A percentile compares a stretch with the other conserved stretches of the same genome.
Conservation (phyloP, 2,797 vertebrate genomes). For the Odontamblyopus rebecca region DNA sequence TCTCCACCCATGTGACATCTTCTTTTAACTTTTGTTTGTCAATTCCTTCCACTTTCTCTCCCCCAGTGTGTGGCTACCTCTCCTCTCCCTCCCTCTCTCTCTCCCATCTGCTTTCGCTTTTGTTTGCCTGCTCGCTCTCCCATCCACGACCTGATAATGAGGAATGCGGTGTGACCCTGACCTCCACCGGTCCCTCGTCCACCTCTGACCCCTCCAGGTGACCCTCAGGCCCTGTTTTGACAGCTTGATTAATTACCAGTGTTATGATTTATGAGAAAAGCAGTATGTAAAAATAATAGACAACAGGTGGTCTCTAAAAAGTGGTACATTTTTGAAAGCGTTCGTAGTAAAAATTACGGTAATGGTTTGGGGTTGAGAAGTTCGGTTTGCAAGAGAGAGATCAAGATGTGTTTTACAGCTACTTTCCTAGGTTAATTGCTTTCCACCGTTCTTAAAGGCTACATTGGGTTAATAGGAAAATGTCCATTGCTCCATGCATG, state of each 20-base stretch:
- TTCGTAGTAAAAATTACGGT: slow-evolving; percentile 56
- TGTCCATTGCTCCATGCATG: slow-evolving; percentile 65
- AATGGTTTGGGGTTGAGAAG: slow-evolving; percentile 52
- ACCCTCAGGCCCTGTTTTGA: slow-evolving; percentile 96
- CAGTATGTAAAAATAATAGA: slow-evolving; percentile 99
- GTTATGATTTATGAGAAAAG: slow-evolving; percentile 99
- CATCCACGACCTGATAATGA: slow-evolving; percentile 99
- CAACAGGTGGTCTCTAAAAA: slow-evolving; percentile 95
- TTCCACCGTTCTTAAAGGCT: slow-evolving; percentile 67
- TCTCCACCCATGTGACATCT: slow-evolving; percentile 81
- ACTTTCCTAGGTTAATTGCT: slow-evolving; percentile 70
- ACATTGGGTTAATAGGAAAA: slow-evolving; percentile 72
- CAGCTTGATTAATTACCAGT: slow-evolving; percentile 99
- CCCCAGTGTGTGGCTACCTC: slow-evolving; percentile 85
- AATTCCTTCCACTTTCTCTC: slow-evolving; percentile 74
- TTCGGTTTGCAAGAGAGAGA: slow-evolving; percentile 32
- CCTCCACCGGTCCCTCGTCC: slow-evolving; percentile 95
- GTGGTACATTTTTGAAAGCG: slow-evolving; percentile 63
- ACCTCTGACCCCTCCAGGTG: slow-evolving; percentile 94
- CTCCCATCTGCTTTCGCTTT: slow-evolving; percentile 88
- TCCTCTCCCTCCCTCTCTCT: slow-evolving; percentile 59
- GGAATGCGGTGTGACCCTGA: slow-evolving; percentile 99
- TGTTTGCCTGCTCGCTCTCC: slow-evolving; percentile 94
- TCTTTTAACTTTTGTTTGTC: slow-evolving; percentile 89
- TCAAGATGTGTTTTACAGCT: slow-evolving; percentile 64